Evolutionary conservation across 2,888 invertebrate species (phyloP).

Genomic region (Eristalis pertinax): DNA sequence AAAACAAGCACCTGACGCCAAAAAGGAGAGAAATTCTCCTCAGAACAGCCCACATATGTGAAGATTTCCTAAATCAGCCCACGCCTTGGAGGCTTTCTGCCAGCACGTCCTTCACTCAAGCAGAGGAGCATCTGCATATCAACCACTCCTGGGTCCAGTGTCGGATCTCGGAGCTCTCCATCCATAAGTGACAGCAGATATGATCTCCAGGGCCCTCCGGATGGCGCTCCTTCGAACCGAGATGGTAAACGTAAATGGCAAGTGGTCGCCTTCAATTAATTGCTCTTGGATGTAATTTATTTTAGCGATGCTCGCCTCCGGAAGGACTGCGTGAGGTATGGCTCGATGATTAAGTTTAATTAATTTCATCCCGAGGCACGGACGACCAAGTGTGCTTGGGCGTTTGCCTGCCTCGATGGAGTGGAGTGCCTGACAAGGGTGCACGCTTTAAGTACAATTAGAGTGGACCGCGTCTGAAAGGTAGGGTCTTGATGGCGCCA

Average conservation of each 20-base stretch:
- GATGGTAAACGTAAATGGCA: background rate
- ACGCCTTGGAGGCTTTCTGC: background rate
- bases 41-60: background rate
- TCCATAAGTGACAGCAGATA: background rate
- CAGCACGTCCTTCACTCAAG: background rate
- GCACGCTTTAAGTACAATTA: background rate
- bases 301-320: background rate
- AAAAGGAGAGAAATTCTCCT: background rate
- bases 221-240: background rate
- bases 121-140: background rate
- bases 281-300: background rate
- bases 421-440: background rate
- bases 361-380: background rate
- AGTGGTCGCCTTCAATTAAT: background rate
- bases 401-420: background rate
- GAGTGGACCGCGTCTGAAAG: background rate
- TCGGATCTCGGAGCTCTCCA: background rate
- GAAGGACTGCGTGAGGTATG: background rate
- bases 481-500: background rate
- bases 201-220: background rate
- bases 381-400: background rate
- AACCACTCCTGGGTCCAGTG: background rate
- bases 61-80: background rate
- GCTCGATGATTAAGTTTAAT: background rate
- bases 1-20: background rate